These are phyloP conservation scores for Fregata magnificens DNA, from an alignment of 2,113 vertebrate genomes.

Conservation along the genomic window DNA sequence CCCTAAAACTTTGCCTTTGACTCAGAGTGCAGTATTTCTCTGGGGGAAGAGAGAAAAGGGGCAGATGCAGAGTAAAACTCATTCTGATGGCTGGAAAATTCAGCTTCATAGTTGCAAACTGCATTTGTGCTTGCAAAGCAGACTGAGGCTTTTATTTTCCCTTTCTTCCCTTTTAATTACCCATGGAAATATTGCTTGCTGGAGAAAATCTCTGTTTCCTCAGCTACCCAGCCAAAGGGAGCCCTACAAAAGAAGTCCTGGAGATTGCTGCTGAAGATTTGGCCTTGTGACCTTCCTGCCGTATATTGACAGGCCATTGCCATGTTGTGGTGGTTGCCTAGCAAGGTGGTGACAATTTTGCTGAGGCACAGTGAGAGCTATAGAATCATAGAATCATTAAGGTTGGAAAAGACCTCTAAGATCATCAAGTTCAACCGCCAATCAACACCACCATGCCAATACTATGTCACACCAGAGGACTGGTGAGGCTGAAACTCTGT, in stretches of 20 bases:
- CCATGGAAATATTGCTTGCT: not conserved
- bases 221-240: not conserved
- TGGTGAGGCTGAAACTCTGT: not conserved
- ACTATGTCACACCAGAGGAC: not conserved
- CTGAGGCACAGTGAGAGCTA: not conserved
- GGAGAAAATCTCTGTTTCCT: not conserved
- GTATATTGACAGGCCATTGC: not conserved
- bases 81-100: not conserved
- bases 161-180: not conserved
- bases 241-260: not conserved
- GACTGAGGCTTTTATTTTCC: not conserved
- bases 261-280: not conserved
- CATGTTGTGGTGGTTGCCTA: not conserved
- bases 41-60: not conserved
- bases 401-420: too few relatives aligned
- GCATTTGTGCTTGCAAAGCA: not conserved
- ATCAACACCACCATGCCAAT: too few relatives aligned
- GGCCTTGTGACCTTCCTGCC: not conserved
- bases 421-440: too few relatives aligned
- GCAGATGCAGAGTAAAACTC: not conserved
- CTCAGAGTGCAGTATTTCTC: not conserved
- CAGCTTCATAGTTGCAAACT: not conserved
- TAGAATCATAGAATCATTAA: too few relatives aligned
- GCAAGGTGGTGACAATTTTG: not conserved
- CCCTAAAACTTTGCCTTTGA: not conserved